Conservation (phyloP, 2,113 vertebrate species). For the Salvator merianae region DNA sequence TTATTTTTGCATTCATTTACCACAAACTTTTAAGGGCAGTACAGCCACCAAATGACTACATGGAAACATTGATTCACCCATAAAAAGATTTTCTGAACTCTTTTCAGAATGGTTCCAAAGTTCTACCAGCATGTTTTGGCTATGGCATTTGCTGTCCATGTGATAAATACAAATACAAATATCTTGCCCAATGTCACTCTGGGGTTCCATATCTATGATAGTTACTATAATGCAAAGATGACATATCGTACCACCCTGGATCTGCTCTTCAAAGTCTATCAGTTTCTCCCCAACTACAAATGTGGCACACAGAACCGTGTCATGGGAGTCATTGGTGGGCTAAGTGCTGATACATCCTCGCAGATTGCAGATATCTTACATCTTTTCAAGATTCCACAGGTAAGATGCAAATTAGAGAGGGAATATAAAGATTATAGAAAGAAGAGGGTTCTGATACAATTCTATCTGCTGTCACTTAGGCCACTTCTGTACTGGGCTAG, state of each 20-base stretch:
- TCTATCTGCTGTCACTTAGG: no score
- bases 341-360: not conserved
- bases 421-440: not conserved
- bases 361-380: not conserved
- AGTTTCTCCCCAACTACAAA: not conserved
- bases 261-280: not conserved
- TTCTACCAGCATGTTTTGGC: not conserved
- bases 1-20: no score
- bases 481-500: no score
- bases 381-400: not conserved
- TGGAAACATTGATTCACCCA: no score
- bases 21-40: no score
- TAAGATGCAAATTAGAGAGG: not conserved
- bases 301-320: not conserved
- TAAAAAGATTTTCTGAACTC: not conserved
- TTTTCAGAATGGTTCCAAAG: not conserved
- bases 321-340: not conserved
- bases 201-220: not conserved
- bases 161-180: not conserved
- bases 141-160: not conserved
- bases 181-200: not conserved
- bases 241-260: not conserved
- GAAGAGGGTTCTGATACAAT: not conserved
- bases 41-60: no score
- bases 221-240: not conserved